A percentile compares a stretch with the other conserved stretches of the same genome.
Conservation (phyloP, 2,888 invertebrate genomes). For the Chloroclysta siterata region DNA sequence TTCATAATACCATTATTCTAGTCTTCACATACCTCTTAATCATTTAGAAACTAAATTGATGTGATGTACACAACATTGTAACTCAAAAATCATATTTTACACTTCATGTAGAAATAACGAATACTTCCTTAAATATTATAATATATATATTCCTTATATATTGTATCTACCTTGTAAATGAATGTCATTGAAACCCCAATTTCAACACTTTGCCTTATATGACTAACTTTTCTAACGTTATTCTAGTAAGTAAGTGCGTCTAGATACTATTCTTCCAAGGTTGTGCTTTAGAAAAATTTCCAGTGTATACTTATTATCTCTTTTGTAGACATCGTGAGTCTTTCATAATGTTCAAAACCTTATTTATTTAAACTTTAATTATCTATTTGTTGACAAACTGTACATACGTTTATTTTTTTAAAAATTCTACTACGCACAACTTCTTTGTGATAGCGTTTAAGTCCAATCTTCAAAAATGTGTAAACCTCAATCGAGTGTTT, state of each 20-base stretch:
- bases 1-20: not conserved
- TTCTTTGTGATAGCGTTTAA: slow-evolving; percentile 71
- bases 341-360: slow-evolving; percentile 51
- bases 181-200: slow-evolving; percentile 73
- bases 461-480: slow-evolving; percentile 58
- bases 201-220: slow-evolving; percentile 83
- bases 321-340: slow-evolving; percentile 54
- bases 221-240: slow-evolving; percentile 76
- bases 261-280: slow-evolving; percentile 84
- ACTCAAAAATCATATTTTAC: not conserved
- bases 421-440: slow-evolving; percentile 82
- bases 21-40: not conserved
- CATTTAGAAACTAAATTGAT: not conserved
- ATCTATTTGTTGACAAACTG: slow-evolving; percentile 58
- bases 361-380: slow-evolving; percentile 56
- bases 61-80: not conserved
- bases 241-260: slow-evolving; percentile 78
- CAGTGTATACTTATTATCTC: slow-evolving; percentile 56
- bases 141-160: too few species aligned
- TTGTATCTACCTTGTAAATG: slow-evolving; percentile 47
- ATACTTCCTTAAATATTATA: slow-evolving; percentile 9
- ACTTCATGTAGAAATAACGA: slow-evolving; percentile 13
- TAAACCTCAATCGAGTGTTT: slow-evolving; percentile 50
- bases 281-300: slow-evolving; percentile 84
- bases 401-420: slow-evolving; percentile 68